Conservation (phyloP, 2,113 vertebrate species). For the Eublepharis macularius region DNA sequence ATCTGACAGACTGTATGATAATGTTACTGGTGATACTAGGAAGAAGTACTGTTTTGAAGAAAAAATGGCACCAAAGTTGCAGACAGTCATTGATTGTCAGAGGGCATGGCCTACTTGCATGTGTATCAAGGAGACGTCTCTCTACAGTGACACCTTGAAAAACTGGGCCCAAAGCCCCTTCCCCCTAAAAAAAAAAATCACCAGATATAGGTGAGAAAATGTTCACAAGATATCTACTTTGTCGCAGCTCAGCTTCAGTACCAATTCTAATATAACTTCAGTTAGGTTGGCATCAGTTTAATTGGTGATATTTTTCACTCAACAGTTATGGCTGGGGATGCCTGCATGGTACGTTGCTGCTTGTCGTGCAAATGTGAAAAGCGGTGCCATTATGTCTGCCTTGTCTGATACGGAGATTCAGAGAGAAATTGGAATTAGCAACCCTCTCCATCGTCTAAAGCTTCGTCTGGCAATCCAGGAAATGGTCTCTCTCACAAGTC, state of each 20-base stretch:
- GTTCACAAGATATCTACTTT: not conserved
- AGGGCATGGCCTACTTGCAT: too few relatives aligned
- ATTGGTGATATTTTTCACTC: not conserved
- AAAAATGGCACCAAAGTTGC: too few relatives aligned
- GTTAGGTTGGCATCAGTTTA: not conserved
- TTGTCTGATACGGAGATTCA: constrained; percentile 98
- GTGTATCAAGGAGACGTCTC: too few relatives aligned
- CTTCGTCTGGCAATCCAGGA: constrained; percentile 97
- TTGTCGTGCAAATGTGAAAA: constrained; percentile 97
- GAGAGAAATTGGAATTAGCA: constrained; percentile 98
- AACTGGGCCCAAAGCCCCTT: too few relatives aligned
- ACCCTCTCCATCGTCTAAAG: constrained; percentile 94
- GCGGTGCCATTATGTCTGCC: constrained; percentile 98
- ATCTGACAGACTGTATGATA: not conserved
- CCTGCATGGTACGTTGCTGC: constrained; percentile 98
- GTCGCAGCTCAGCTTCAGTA: not conserved
- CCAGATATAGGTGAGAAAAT: not conserved
- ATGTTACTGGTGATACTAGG: not conserved
- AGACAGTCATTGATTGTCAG: too few relatives aligned
- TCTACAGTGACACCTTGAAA: too few relatives aligned
- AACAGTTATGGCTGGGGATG: constrained; percentile 96
- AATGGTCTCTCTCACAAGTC: constrained; percentile 98
- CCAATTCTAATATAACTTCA: not conserved
- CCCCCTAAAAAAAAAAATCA: not conserved
- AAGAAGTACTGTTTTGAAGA: not conserved